These are phyloP conservation scores for Sinopyrophorus schimmeli DNA, from an alignment of 2,888 invertebrate species.

Conservation along the genomic window DNA sequence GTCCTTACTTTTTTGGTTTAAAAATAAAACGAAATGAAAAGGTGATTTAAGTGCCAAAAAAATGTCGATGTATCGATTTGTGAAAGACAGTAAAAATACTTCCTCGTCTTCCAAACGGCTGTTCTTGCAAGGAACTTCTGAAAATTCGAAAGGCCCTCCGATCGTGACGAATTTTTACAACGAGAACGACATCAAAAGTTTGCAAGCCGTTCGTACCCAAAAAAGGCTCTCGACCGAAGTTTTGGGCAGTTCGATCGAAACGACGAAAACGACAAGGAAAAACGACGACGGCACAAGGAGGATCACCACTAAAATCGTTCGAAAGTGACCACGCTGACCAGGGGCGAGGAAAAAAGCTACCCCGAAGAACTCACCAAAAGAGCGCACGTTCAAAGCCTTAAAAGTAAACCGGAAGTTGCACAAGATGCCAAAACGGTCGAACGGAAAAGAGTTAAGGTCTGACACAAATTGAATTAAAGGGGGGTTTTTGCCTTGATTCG, in stretches of 20 bases:
- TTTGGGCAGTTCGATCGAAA: constrained; percentile 81
- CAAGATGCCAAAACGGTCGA: constrained; percentile 61
- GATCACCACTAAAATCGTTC: constrained; percentile 83
- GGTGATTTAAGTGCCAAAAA: neutral
- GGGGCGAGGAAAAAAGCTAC: constrained; percentile 79
- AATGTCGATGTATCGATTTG: constrained; percentile 73
- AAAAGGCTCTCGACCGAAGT: constrained; percentile 83
- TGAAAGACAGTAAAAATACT: constrained; percentile 67
- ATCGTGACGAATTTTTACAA: constrained; percentile 50
- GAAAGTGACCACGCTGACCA: constrained; percentile 84
- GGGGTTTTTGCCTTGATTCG: too few relatives aligned
- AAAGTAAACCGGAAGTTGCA: constrained; percentile 61
- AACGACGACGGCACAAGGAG: constrained; percentile 78
- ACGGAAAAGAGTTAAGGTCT: constrained; percentile 80
- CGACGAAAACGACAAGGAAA: constrained; percentile 79
- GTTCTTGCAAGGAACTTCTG: constrained; percentile 72
- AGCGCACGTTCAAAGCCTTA: constrained; percentile 60
- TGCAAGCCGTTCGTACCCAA: constrained; percentile 81
- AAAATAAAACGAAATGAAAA: too few relatives aligned
- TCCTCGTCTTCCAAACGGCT: constrained; percentile 63
- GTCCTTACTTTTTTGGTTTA: too few relatives aligned
- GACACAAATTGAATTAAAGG: too few relatives aligned
- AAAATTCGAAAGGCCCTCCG: constrained; percentile 44
- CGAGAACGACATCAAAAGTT: constrained; percentile 55
- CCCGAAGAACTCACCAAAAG: constrained; percentile 70